phyloP scores from a whole-genome alignment of 2,888 invertebrate species.

The Bhutanitis thaidina region DNA sequence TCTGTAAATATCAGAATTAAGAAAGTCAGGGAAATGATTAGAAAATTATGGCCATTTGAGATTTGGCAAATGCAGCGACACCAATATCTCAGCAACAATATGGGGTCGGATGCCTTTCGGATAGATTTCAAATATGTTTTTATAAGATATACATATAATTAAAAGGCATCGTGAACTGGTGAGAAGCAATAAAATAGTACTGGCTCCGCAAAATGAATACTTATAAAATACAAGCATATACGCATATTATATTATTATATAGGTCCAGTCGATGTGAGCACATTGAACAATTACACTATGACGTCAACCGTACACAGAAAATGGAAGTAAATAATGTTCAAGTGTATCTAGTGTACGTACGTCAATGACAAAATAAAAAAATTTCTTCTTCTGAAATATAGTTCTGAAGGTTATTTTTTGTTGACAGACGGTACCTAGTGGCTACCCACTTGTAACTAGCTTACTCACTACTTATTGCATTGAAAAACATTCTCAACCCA shows the following conservation, averaged over 20 bases:
- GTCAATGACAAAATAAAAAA: not conserved
- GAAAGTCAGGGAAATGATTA: no score
- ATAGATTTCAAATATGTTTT: no score
- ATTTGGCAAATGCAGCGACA: no score
- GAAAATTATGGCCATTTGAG: no score
- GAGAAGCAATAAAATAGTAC: slow-evolving; percentile 6
- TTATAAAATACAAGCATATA: not conserved
- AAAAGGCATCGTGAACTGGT: not conserved
- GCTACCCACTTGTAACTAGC: slow-evolving; percentile 15
- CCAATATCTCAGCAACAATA: no score
- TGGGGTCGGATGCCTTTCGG: no score
- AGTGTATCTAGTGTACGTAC: not conserved
- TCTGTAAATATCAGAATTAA: not conserved
- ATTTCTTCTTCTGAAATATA: slow-evolving; percentile 1
- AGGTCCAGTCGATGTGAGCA: not conserved
- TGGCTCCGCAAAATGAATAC: not conserved
- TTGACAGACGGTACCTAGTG: not conserved
- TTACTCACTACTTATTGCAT: slow-evolving; percentile 9
- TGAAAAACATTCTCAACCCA: slow-evolving; percentile 41
- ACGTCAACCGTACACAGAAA: slow-evolving; percentile 2
- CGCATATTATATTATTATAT: not conserved
- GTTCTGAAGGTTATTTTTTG: slow-evolving; percentile 8
- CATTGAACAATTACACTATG: not conserved
- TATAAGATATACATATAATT: not conserved
- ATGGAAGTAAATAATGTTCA: not conserved